Conservation (phyloP, 2,113 vertebrate genomes). For the Rhabdornis inornatus region DNA sequence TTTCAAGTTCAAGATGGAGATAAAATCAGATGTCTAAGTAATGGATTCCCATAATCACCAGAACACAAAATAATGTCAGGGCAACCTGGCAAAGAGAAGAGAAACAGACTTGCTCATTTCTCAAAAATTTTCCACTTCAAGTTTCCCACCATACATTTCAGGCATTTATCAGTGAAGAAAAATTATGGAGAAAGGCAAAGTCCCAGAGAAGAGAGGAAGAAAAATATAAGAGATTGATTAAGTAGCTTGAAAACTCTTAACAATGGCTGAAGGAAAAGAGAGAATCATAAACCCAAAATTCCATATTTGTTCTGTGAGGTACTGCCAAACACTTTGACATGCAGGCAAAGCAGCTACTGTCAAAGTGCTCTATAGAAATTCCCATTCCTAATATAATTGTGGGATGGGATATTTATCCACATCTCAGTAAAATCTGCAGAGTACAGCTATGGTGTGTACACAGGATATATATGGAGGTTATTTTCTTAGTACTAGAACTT, state of each 20-base stretch:
- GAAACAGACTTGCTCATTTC: neutral
- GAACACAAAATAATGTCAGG: neutral
- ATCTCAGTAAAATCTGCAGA: neutral
- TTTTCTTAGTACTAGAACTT: neutral
- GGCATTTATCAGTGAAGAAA: neutral
- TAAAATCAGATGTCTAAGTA: neutral
- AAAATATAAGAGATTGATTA: neutral
- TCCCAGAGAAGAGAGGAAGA: neutral
- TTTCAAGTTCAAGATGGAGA: neutral
- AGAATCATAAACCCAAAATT: neutral
- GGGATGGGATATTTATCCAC: neutral
- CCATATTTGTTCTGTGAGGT: neutral
- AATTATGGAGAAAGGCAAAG: neutral
- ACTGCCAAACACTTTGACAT: neutral
- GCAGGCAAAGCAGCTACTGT: neutral
- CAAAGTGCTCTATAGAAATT: neutral
- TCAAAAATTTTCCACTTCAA: neutral
- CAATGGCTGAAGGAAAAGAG: neutral
- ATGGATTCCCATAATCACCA: neutral
- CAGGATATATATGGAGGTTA: neutral
- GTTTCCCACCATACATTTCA: neutral
- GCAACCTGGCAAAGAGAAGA: neutral
- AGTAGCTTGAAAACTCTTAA: neutral
- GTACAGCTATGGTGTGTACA: neutral
- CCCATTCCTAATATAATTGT: neutral